Conservation (phyloP, 2,797 vertebrate genomes). For the Emydoidea blandingii region DNA sequence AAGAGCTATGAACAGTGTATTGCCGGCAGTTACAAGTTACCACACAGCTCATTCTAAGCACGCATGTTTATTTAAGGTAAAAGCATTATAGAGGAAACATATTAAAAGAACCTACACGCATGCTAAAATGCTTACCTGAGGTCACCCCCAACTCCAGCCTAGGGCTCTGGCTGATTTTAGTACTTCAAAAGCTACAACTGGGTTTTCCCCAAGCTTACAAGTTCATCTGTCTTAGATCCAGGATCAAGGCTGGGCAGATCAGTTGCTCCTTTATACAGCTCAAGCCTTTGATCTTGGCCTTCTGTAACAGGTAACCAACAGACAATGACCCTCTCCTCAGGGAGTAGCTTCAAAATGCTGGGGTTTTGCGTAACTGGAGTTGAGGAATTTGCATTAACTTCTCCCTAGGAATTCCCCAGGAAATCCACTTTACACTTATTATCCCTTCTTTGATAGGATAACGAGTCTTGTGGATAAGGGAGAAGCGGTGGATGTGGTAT, state of each 20-base stretch:
- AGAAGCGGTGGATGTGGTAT: too few species aligned
- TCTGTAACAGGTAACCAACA: background rate
- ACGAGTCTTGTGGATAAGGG: too few species aligned
- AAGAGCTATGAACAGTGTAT: background rate
- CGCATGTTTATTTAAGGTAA: background rate
- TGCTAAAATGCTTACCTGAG: background rate
- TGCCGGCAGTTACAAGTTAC: background rate
- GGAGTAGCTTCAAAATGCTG: background rate
- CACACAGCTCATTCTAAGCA: background rate
- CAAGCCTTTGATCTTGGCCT: background rate
- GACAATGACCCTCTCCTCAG: background rate
- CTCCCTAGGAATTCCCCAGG: background rate
- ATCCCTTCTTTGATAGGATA: background rate
- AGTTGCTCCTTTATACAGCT: background rate
- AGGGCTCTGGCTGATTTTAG: background rate
- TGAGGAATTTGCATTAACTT: background rate
- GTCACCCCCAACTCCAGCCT: background rate
- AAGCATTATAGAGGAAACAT: background rate
- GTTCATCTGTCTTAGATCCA: background rate
- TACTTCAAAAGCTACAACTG: background rate
- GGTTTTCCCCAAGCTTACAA: background rate
- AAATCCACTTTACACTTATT: background rate
- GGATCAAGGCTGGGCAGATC: background rate
- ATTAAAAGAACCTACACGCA: background rate
- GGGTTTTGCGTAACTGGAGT: background rate